These are phyloP conservation scores for Tribolium madens DNA, from an alignment of 1,140 invertebrate species.

Conservation along the genomic window DNA sequence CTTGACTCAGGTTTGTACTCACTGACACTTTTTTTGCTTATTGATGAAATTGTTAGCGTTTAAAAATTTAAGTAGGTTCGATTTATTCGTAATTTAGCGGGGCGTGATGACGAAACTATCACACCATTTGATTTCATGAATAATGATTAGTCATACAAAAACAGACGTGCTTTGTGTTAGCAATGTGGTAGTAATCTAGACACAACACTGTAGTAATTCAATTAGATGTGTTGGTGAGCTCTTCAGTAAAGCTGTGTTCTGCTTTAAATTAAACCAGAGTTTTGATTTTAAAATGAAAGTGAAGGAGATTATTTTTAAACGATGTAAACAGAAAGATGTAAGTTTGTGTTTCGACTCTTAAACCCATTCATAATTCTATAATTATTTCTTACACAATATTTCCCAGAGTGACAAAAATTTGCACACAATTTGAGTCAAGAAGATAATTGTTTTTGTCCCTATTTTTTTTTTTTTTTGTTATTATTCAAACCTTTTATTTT, in stretches of 20 bases:
- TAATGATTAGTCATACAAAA: constrained; percentile 41
- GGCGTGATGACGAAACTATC: constrained; percentile 13
- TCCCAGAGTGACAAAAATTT: too few species aligned
- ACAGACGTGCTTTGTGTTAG: constrained; percentile 9
- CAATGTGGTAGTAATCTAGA: neutral
- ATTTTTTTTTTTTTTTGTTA: too few species aligned
- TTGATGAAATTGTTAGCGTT: too few species aligned
- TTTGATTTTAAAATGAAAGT: constrained; percentile 2
- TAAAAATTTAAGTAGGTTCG: neutral
- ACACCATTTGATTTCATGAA: constrained; percentile 8
- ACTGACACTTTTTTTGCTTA: too few species aligned
- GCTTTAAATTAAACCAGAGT: neutral
- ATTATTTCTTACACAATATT: too few species aligned
- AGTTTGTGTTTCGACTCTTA: neutral
- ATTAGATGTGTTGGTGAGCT: neutral
- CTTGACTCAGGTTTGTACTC: too few species aligned
- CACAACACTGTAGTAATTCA: constrained; percentile 1
- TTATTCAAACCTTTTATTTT: too few species aligned
- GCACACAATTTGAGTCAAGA: too few species aligned
- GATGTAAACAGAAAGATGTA: neutral
- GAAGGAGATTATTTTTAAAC: constrained; percentile 30
- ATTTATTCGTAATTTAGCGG: neutral
- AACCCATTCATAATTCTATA: neutral
- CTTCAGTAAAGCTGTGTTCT: neutral
- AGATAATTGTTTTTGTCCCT: too few species aligned